Evolutionary conservation across 2,888 invertebrate species (phyloP), one percentile per base, ranked within the genome.

Genomic region (Ichneumoninae sp.): DNA sequence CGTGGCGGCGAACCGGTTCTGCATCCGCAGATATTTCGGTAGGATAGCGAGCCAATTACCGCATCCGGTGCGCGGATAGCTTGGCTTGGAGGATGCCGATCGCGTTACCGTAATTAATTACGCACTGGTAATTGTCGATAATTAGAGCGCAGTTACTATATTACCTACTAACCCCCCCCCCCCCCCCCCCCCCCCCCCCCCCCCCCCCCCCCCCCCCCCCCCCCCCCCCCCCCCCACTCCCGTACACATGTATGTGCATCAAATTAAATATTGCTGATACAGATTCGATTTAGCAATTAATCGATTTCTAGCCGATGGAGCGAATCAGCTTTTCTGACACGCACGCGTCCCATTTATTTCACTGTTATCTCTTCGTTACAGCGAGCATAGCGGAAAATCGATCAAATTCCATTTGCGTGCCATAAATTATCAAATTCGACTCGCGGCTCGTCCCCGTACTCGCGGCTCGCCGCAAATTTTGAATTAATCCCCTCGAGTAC

Each of bases 71-170:
- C 88, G 86, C 86, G 88, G 87, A 88, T 87, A 88, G 87, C 87
- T 88, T 88, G 88, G 44, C 50, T 47, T 36, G 7, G 66, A 66
- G 74, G 89, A 86, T 80, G 88, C 87, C 89, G 89, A 91, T 91
- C 90, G 89, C 90, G 90, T 91, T 91, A 89, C 89, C 87, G 91
- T 92, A 92, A 92, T 92, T 91, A 90, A 91, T 91, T 91, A 92
- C 91, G 91, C 90, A 89, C 89, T 88, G 91, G 90, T 91, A 92
- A 91, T 91, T 91, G 90, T 90, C 89, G 89, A 90, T 91, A 92
- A 91, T 91, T 92, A 92, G 90, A 91, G 89, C 90, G 89, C 89
- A 86, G 90, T 87, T 87, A 84, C 87, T 60, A 50, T 60, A 74
- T 40, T 36, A 66, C 22, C 47, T 33, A 19, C 60, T 19, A 57